phyloP scores from a whole-genome alignment of 1,140 invertebrate genomes.

The Habropoda laboriosa region DNA sequence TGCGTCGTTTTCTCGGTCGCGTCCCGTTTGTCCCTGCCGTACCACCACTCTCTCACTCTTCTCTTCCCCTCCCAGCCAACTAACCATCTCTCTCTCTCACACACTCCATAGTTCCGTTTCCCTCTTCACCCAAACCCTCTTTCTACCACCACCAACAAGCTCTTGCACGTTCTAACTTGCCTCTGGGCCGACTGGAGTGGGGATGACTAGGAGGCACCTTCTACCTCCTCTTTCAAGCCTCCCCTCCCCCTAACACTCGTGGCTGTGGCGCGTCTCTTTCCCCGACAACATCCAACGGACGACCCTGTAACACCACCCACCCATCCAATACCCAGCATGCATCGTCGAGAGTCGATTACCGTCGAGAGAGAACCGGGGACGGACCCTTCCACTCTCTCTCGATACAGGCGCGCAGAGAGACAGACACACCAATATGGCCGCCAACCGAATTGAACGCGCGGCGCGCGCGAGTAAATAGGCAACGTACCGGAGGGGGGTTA shows the following conservation, averaged over 20 bases:
- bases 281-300: slow-evolving; percentile 20
- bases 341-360: slow-evolving; percentile 60
- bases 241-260: neutral
- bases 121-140: neutral
- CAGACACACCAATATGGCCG: slow-evolving; percentile 44
- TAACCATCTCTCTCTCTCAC: neutral
- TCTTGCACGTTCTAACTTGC: neutral
- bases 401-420: slow-evolving; percentile 30
- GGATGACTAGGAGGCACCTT: slow-evolving; percentile 19
- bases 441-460: slow-evolving; percentile 21
- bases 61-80: neutral
- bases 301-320: slow-evolving; percentile 53
- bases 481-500: slow-evolving; percentile 2
- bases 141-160: neutral
- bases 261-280: neutral
- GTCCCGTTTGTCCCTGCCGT: slow-evolving; percentile 60
- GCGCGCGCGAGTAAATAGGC: neutral
- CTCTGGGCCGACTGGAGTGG: neutral
- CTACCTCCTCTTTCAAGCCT: slow-evolving; percentile 3
- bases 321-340: slow-evolving; percentile 10
- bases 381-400: slow-evolving; percentile 40
- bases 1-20: slow-evolving; percentile 66
- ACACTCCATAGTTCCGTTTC: neutral
- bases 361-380: slow-evolving; percentile 48
- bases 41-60: slow-evolving; percentile 29